Evolutionary conservation across 2,888 invertebrate genomes (phyloP), one percentile per base, ranked within the genome.

Genomic region (Pristionchus maxplancki): DNA sequence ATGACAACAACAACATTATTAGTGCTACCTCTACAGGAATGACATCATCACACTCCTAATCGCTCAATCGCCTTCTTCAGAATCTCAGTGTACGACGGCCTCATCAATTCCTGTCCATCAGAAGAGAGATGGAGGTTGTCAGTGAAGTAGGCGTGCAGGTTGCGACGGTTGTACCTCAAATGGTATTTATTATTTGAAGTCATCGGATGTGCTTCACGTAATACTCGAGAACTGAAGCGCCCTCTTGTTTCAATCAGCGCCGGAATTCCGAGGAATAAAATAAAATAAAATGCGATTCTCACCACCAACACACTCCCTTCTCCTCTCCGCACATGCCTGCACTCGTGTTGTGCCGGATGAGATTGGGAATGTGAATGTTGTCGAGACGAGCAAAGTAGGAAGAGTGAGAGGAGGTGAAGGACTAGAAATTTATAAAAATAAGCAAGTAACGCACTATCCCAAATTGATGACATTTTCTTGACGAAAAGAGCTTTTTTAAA

Each of bases 141-240:
- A 15, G 81, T 81, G 81, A 81, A 81, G n/a, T 81, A 81, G 13
- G 81, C 40, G 48, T 81, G 81, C 1, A 81, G 48, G 48, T 40
- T 81, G 28, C 48, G 28, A 13, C 44, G 40, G n/a, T 81, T 81
- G 81, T 81, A 81, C 81, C 81, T 81, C n/a, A 40, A n/a, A 40
- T 58, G 3, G 20, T 8, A n/a, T 58, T n/a, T 58, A 24, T 50
- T 17, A 8, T 24, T 3, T 24, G 24, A 58, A 20, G 4, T 58
- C 44, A 44, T 9, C 44, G 11, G 11, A 44, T 58, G 58, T 58
- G 58, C n/a, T 58, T 58, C 58, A 44, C 44, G 44, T 11, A 9
- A 44, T n/a, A n/a, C n/a, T n/a, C n/a, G n/a, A n/a, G n/a, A n/a
- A n/a, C n/a, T n/a, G n/a, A n/a, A n/a, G n/a, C n/a, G n/a, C n/a